Evolutionary conservation across 2,797 vertebrate genomes (phyloP).

Genomic region (Denticeps clupeoides): DNA sequence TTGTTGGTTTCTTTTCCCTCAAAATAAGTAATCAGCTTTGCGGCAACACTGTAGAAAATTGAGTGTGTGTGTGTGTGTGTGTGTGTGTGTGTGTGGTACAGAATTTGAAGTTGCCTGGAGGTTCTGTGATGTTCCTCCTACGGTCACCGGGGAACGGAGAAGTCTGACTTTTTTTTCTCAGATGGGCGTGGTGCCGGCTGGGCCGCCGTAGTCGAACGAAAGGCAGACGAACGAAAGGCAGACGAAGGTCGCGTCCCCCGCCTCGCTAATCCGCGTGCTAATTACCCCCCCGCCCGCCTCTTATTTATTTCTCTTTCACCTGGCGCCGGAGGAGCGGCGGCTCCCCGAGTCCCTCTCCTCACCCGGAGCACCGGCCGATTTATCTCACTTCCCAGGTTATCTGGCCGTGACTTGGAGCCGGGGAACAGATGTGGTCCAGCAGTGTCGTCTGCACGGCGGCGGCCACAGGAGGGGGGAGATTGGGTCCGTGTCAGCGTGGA

Average conservation of each 20-base stretch:
- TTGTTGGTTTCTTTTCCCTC: constrained; percentile 1
- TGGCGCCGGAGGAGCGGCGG: neutral
- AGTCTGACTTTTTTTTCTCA: too few species aligned
- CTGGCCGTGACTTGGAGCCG: neutral
- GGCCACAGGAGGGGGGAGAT: too few species aligned
- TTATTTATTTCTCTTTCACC: neutral
- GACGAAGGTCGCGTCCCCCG: too few species aligned
- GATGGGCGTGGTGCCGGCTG: too few species aligned
- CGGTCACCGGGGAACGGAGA: constrained; percentile 29
- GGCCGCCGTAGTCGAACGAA: constrained; percentile 5
- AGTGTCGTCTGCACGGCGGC: too few species aligned
- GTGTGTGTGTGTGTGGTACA: neutral
- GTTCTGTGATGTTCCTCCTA: constrained; percentile 35
- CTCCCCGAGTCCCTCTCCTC: neutral
- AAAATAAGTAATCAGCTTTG: too few species aligned
- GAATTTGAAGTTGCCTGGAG: constrained; percentile 28
- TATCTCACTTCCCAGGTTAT: constrained; percentile 11
- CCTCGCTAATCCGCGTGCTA: constrained; percentile 6
- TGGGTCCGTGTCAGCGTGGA: too few species aligned
- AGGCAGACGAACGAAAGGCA: too few species aligned
- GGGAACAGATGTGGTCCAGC: too few species aligned
- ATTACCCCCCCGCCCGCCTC: constrained; percentile 13
- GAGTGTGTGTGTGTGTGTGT: neutral
- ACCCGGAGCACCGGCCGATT: constrained; percentile 1
- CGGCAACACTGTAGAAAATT: too few species aligned